Conservation (phyloP, 2,797 vertebrate species). For the Hipposideros larvatus region DNA sequence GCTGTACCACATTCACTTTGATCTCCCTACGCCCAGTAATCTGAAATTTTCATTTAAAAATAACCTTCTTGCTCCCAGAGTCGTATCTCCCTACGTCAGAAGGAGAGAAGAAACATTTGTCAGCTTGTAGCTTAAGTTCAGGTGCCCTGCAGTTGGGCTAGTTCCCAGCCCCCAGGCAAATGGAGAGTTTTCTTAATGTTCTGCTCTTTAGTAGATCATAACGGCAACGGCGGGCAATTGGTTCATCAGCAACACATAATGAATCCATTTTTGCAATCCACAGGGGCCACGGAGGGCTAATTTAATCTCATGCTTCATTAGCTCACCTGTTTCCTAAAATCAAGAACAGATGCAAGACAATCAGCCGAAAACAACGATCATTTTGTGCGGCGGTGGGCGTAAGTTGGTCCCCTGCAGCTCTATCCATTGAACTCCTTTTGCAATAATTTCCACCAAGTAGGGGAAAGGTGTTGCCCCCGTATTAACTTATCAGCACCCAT, state of each 20-base stretch:
- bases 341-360: slow-evolving; percentile 7
- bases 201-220: background rate
- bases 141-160: background rate
- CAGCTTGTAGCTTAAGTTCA: background rate
- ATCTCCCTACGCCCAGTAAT: background rate
- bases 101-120: background rate
- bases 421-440: background rate
- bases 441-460: background rate
- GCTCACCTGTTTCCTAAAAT: slow-evolving; percentile 59
- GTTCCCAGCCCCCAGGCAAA: background rate
- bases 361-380: background rate
- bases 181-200: background rate
- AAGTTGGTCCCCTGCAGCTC: background rate
- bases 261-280: slow-evolving; percentile 56
- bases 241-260: background rate
- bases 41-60: background rate
- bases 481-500: background rate
- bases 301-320: slow-evolving; percentile 75
- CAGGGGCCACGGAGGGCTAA: slow-evolving; percentile 45
- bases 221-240: background rate
- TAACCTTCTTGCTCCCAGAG: background rate
- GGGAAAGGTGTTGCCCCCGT: background rate
- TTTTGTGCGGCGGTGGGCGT: background rate
- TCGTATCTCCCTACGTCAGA: background rate
- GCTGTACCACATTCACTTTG: background rate